Conservation (phyloP, 1,140 invertebrate species). For the Glomeris maerens region DNA sequence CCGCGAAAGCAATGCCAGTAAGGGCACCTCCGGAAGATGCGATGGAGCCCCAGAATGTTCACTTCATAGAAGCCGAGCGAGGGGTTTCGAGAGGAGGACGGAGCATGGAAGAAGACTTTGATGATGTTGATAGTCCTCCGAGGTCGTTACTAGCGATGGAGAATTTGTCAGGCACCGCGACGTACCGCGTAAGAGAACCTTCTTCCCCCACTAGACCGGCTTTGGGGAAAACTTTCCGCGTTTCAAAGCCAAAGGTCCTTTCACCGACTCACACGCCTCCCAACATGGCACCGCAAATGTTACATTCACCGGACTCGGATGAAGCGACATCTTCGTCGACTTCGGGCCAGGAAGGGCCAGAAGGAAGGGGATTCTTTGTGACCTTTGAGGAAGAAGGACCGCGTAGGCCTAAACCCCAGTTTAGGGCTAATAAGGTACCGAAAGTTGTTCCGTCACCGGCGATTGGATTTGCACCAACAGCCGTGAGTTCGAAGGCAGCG, state of each 20-base stretch:
- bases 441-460: no score
- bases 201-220: slow-evolving; percentile 16
- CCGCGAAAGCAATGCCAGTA: slow-evolving; percentile 27
- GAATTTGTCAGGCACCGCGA: slow-evolving; percentile 3
- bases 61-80: slow-evolving; percentile 58
- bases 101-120: slow-evolving; percentile 29
- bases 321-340: slow-evolving; percentile 14
- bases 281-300: no score
- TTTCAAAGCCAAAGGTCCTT: slow-evolving; percentile 15
- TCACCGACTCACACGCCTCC: slow-evolving; percentile 14
- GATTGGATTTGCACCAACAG: no score
- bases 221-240: slow-evolving; percentile 18
- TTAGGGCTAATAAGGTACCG: slow-evolving; percentile 44
- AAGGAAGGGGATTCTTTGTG: slow-evolving; percentile 85
- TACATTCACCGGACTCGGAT: slow-evolving; percentile 12
- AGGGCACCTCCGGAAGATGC: slow-evolving; percentile 53
- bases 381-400: slow-evolving; percentile 72
- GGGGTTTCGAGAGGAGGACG: slow-evolving; percentile 23
- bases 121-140: neutral
- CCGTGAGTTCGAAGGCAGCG: no score
- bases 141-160: neutral
- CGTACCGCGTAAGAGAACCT: slow-evolving; percentile 12
- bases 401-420: slow-evolving; percentile 71
- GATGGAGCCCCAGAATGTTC: slow-evolving; percentile 82
- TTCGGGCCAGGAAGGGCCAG: slow-evolving; percentile 17